These are phyloP conservation scores for Drosophila pachea DNA, from an alignment of 1,140 invertebrate species.

Conservation along the genomic window DNA sequence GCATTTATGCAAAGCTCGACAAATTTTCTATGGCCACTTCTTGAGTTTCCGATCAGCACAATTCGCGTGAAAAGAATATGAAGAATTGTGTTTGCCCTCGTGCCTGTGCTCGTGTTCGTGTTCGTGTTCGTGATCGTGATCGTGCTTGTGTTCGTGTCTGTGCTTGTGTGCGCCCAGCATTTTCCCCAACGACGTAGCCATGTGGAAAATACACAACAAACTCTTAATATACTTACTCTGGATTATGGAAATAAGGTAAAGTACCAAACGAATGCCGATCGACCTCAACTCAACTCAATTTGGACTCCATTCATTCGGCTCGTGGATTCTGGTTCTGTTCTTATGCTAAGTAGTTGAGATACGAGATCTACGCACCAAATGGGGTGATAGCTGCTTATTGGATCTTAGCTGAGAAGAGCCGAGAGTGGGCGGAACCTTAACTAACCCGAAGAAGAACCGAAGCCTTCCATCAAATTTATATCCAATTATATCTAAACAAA, in stretches of 20 bases:
- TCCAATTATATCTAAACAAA: too few relatives aligned
- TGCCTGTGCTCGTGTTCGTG: conserved; percentile 35
- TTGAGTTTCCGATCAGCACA: conserved; percentile 48
- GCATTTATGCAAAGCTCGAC: conserved; percentile 60
- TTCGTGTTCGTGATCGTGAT: conserved; percentile 29
- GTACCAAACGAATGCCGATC: conserved; percentile 24
- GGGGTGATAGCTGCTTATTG: too few relatives aligned
- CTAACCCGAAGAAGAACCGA: too few relatives aligned
- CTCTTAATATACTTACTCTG: conserved; percentile 77
- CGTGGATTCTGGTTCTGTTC: neutral
- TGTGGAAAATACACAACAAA: conserved; percentile 78
- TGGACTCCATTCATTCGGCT: too few relatives aligned
- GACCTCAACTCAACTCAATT: neutral
- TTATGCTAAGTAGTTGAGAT: conserved; percentile 8
- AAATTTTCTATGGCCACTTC: conserved; percentile 39
- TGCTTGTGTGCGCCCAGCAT: conserved; percentile 30
- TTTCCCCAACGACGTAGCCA: conserved; percentile 55
- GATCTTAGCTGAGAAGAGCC: too few relatives aligned
- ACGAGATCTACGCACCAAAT: neutral
- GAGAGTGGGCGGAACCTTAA: too few relatives aligned
- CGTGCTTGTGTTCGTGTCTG: conserved; percentile 41
- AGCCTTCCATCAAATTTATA: too few relatives aligned
- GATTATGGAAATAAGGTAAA: conserved; percentile 79
- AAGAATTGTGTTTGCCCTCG: conserved; percentile 38
- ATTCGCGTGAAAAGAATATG: conserved; percentile 65